A percentile compares a stretch with the other conserved stretches of the same genome.
phyloP scores from a whole-genome alignment of 1,140 invertebrate genomes.

The Tachypleus tridentatus region DNA sequence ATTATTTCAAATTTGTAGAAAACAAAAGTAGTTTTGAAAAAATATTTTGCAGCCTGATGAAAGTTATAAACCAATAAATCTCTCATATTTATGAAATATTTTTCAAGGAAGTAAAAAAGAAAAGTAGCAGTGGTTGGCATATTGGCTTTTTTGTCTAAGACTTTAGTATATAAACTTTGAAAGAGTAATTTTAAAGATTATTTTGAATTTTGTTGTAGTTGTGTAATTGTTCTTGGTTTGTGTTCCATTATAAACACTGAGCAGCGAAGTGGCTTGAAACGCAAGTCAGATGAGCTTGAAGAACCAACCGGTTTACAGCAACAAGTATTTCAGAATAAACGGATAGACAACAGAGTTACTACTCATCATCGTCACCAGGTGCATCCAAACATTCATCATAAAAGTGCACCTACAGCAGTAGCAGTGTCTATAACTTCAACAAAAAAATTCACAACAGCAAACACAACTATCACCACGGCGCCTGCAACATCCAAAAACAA shows the following conservation, averaged over 20 bases:
- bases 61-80: background rate
- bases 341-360: background rate
- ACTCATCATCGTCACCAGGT: conserved; percentile 5
- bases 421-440: background rate
- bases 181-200: background rate
- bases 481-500: conserved; percentile 19
- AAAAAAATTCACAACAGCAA: conserved; percentile 5
- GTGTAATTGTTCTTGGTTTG: background rate
- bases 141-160: background rate
- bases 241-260: conserved; percentile 22
- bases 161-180: background rate
- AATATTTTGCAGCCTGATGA: no score
- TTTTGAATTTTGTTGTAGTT: background rate
- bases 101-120: background rate
- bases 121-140: background rate
- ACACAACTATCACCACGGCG: conserved; percentile 30
- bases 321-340: background rate
- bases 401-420: background rate
- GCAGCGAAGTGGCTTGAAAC: conserved; percentile 18
- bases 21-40: no score
- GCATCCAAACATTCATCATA: no score
- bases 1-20: no score
- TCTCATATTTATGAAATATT: background rate
- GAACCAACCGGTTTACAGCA: conserved; percentile 12
- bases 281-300: conserved; percentile 14